Evolutionary conservation across 2,888 invertebrate genomes (phyloP).

Genomic region (Zaprionus lineosus): DNA sequence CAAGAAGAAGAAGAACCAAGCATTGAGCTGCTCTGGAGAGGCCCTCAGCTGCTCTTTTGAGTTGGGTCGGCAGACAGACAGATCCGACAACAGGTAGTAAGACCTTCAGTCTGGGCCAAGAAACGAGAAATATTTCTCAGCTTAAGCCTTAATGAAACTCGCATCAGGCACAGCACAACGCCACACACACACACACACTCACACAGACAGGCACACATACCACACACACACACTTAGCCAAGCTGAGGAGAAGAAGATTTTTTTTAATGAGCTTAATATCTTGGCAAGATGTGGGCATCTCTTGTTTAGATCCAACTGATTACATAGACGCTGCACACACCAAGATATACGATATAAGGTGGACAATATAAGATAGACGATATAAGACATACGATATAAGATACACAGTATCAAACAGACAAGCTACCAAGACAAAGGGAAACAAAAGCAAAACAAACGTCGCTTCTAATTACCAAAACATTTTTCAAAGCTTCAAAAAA

Average conservation of each 20-base stretch:
- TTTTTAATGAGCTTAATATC: constrained; percentile 78
- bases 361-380: background rate
- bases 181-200: constrained; percentile 4
- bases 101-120: constrained; percentile 39
- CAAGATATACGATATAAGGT: constrained; percentile 21
- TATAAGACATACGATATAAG: constrained; percentile 23
- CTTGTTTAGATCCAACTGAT: constrained; percentile 69
- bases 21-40: constrained; percentile 18
- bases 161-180: constrained; percentile 63
- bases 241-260: too few species aligned
- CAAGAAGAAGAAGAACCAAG: too few species aligned
- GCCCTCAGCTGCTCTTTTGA: constrained; percentile 66
- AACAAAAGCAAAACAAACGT: constrained; percentile 35
- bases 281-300: constrained; percentile 70
- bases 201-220: constrained; percentile 10
- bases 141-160: constrained; percentile 75
- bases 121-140: constrained; percentile 54
- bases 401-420: background rate
- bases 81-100: constrained; percentile 41
- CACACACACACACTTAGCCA: constrained; percentile 12
- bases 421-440: too few species aligned
- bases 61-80: constrained; percentile 50
- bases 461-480: constrained; percentile 65
- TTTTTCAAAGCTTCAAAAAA: constrained; percentile 63
- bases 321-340: constrained; percentile 46